Percentiles rank a stretch among this genome's conserved stretches.
Conservation (phyloP, 2,797 vertebrate genomes). For the Chelmon rostratus region DNA sequence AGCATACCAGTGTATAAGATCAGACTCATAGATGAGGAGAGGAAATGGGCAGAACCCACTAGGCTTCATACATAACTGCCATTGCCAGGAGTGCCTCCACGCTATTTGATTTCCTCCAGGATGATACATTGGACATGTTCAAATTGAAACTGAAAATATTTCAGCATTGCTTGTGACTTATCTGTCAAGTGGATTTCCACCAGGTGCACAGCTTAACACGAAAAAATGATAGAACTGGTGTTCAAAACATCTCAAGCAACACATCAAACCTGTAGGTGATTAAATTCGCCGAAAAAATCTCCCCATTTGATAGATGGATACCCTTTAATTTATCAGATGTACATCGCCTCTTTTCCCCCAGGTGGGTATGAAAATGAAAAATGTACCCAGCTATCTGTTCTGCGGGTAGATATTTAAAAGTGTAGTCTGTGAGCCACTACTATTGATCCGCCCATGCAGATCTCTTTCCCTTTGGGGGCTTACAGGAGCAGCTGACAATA, state of each 20-base stretch:
- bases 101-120: constrained; percentile 71
- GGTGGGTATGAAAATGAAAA: constrained; percentile 61
- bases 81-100: constrained; percentile 47
- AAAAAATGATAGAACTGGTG: constrained; percentile 46
- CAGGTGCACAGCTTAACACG: constrained; percentile 43
- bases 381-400: constrained; percentile 46
- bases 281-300: constrained; percentile 62
- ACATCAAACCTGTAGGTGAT: constrained; percentile 58
- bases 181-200: constrained; percentile 66
- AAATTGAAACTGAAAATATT: constrained; percentile 74
- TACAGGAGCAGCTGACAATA: constrained; percentile 66
- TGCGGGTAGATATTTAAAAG: constrained; percentile 56
- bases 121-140: constrained; percentile 70
- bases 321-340: constrained; percentile 64
- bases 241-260: constrained; percentile 59
- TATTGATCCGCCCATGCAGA: constrained; percentile 68
- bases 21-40: constrained; percentile 31
- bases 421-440: constrained; percentile 46
- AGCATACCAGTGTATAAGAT: constrained; percentile 36
- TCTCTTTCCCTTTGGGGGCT: constrained; percentile 58
- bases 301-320: constrained; percentile 56
- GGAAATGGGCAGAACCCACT: constrained; percentile 54
- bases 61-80: constrained; percentile 50
- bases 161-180: constrained; percentile 57
- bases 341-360: constrained; percentile 44